A percentile compares a stretch with the other conserved stretches of the same genome.
These are phyloP conservation scores for Drosophila pruinosa DNA, from an alignment of 1,140 invertebrate genomes.

Conservation along the genomic window DNA sequence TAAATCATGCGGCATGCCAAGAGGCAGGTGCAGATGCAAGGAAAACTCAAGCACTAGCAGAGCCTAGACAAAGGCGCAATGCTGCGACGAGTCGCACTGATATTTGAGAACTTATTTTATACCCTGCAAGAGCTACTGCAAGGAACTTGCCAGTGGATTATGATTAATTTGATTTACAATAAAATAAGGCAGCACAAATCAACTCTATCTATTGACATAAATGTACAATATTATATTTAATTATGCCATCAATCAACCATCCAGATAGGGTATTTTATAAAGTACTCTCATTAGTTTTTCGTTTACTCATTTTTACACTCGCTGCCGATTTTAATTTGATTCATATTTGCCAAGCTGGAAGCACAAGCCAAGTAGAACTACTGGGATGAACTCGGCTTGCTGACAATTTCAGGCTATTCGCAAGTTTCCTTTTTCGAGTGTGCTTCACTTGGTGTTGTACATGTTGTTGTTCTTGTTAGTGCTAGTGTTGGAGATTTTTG, in stretches of 20 bases:
- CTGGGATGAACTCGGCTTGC: slow-evolving; percentile 39
- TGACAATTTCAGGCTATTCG: slow-evolving; percentile 58
- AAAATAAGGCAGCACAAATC: too few species aligned
- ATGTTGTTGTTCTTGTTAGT: slow-evolving; percentile 20
- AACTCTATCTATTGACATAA: too few species aligned
- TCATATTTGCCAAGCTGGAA: slow-evolving; percentile 1
- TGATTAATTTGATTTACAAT: too few species aligned
- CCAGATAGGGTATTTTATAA: background rate
- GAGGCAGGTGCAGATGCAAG: background rate
- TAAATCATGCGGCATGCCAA: slow-evolving; percentile 58
- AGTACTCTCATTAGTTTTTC: background rate
- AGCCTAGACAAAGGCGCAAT: slow-evolving; percentile 56
- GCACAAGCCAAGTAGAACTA: slow-evolving; percentile 20
- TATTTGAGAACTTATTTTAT: slow-evolving; percentile 58
- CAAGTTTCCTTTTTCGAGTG: slow-evolving; percentile 29
- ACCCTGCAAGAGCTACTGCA: background rate
- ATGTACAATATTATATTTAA: too few species aligned
- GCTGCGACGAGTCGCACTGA: slow-evolving; percentile 48
- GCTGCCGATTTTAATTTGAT: slow-evolving; percentile 6
- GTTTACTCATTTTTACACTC: background rate
- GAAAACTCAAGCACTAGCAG: background rate
- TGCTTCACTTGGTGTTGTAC: slow-evolving; percentile 7
- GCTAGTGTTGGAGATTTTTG: slow-evolving; percentile 37
- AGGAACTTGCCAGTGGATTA: too few species aligned
- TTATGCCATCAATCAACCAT: too few species aligned